phyloP scores from a whole-genome alignment of 2,113 vertebrate species.

The Shinisaurus crocodilurus region DNA sequence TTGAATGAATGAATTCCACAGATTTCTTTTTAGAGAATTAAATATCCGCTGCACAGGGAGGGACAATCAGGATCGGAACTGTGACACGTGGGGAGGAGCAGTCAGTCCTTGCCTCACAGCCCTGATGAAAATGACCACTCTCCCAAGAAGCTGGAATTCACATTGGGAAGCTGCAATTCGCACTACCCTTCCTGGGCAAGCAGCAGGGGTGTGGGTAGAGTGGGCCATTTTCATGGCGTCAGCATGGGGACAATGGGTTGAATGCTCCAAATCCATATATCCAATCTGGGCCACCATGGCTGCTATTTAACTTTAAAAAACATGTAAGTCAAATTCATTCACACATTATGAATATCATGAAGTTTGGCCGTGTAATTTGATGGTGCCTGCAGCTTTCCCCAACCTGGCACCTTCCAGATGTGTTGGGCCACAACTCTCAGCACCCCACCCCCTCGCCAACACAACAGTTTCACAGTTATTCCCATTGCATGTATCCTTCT shows the following conservation, averaged over 20 bases:
- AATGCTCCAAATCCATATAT: neutral
- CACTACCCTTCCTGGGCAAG: neutral
- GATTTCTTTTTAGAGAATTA: neutral
- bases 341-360: neutral
- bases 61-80: neutral
- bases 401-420: too few species aligned
- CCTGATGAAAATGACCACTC: neutral
- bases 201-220: too few species aligned
- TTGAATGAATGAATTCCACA: neutral
- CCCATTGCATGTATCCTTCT: neutral
- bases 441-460: neutral
- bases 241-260: neutral
- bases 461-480: neutral
- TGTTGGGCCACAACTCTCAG: too few species aligned
- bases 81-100: neutral
- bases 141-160: neutral
- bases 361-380: neutral
- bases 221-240: neutral
- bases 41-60: neutral
- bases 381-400: neutral
- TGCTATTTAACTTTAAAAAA: neutral
- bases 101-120: neutral
- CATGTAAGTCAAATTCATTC: neutral
- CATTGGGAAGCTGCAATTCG: neutral
- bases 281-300: too few species aligned